Percentiles rank a stretch among this genome's conserved stretches.
Evolutionary conservation across 1,140 invertebrate species (phyloP).

Genomic region (Halictus rubicundus): DNA sequence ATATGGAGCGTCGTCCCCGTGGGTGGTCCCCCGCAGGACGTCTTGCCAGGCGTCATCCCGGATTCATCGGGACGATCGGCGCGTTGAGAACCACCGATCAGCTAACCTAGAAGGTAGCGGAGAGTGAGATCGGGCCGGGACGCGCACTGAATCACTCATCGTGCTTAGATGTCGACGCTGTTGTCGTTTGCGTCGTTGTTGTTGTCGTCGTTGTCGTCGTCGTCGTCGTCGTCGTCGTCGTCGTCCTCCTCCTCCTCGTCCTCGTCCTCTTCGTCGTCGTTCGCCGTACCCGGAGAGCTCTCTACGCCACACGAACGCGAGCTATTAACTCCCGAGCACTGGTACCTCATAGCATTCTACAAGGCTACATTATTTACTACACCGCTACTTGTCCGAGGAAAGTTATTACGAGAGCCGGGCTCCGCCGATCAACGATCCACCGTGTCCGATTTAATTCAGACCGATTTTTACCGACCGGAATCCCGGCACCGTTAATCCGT

Average conservation of each 20-base stretch:
- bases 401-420: conserved; percentile 51
- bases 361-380: conserved; percentile 73
- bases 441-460: conserved; percentile 25
- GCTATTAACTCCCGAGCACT: conserved; percentile 70
- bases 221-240: conserved; percentile 42
- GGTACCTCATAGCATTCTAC: conserved; percentile 61
- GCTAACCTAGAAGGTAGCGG: conserved; percentile 55
- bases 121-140: conserved; percentile 68
- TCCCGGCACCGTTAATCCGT: conserved; percentile 23
- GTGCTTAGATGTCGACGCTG: conserved; percentile 51
- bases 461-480: conserved; percentile 47
- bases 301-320: conserved; percentile 55
- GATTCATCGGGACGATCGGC: conserved; percentile 58
- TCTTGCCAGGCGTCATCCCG: conserved; percentile 68
- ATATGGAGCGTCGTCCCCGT: conserved; percentile 78
- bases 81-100: conserved; percentile 70
- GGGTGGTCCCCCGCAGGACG: conserved; percentile 76
- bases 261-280: conserved; percentile 6
- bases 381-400: conserved; percentile 54
- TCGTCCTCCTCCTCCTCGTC: not conserved
- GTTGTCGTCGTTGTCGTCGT: conserved; percentile 5
- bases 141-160: conserved; percentile 77
- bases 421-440: not conserved
- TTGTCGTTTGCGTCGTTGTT: conserved; percentile 21
- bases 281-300: conserved; percentile 46